Conservation (phyloP, 2,888 invertebrate genomes). For the Aphodius sticticus region DNA sequence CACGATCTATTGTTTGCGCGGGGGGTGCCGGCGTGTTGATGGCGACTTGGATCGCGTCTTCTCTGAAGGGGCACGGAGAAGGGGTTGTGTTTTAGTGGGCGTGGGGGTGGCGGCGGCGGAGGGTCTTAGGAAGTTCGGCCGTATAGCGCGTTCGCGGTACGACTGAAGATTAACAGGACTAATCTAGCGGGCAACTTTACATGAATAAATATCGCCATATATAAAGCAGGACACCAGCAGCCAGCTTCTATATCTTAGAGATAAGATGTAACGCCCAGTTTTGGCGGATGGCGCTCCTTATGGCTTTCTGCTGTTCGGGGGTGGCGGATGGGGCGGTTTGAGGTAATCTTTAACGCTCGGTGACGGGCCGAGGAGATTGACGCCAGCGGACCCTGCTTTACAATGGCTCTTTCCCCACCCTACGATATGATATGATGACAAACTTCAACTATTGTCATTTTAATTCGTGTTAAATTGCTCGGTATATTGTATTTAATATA, state of each 20-base stretch:
- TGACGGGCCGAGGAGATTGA: neutral
- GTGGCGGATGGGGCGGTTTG: constrained; percentile 11
- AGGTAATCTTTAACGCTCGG: neutral
- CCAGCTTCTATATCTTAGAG: neutral
- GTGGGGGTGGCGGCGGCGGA: constrained; percentile 50
- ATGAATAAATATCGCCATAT: constrained; percentile 58
- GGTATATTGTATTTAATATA: neutral
- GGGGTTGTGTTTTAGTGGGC: neutral
- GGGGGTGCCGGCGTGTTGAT: constrained; percentile 33
- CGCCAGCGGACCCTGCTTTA: neutral
- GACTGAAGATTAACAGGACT: constrained; percentile 58
- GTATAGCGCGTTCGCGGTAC: constrained; percentile 33
- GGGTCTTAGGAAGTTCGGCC: constrained; percentile 55
- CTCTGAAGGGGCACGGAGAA: neutral
- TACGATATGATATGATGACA: neutral
- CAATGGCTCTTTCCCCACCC: neutral
- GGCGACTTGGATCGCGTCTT: neutral
- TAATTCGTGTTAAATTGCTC: neutral
- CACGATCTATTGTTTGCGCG: constrained; percentile 55
- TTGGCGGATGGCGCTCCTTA: neutral
- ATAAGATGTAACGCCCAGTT: neutral
- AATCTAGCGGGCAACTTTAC: constrained; percentile 58
- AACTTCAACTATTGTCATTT: neutral
- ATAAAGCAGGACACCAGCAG: constrained; percentile 35
- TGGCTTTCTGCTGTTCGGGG: constrained; percentile 6